Evolutionary conservation across 2,888 invertebrate genomes (phyloP), one percentile per base, ranked within the genome.

Genomic region (Trachelus stipa): DNA sequence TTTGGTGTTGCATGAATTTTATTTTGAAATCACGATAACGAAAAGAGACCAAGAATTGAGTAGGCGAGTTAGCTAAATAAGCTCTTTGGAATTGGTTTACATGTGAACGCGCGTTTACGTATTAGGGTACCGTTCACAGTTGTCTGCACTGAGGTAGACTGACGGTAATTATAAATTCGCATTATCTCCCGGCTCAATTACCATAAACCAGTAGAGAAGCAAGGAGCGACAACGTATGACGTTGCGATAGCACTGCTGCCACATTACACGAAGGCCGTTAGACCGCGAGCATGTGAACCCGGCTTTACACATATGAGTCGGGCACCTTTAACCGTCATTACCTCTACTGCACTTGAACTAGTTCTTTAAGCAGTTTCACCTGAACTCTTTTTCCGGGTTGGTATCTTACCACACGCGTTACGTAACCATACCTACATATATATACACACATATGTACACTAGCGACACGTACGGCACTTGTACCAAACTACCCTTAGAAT

Each of bases 111-210:
- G 56, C 56, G 9, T 56, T 56, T 23, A 56, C 56, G 56, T 56
- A 56, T 56, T 56, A 56, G 56, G 56, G 1, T 23, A 56, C 1
- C 23, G 56, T 9, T 23, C 56, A 9, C 56, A 56, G 56, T 56
- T 9, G 56, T 23, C 56, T 74, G 30, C 35, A n/a, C 30, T 74
- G 34, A 74, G 79, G 68, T 73, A 74, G 76, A 80, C 76, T 75
- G 71, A 77, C 77, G 79, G 79, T 80, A 81, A 81, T 81, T 81
- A 81, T 80, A 81, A 81, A 81, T 81, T 76, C 77, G 78, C 76
- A 80, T 81, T 81, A 81, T 80, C 81, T 79, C 80, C 75, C 77
- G 79, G 79, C 79, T 81, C 80, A 81, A 81, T 81, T 76, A 77
- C 74, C 37, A 34, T 74, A 71, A 71, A 71, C 71, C 33, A 33